phyloP scores from a whole-genome alignment of 1,140 invertebrate species.

The Ostrea denselamellosa region DNA sequence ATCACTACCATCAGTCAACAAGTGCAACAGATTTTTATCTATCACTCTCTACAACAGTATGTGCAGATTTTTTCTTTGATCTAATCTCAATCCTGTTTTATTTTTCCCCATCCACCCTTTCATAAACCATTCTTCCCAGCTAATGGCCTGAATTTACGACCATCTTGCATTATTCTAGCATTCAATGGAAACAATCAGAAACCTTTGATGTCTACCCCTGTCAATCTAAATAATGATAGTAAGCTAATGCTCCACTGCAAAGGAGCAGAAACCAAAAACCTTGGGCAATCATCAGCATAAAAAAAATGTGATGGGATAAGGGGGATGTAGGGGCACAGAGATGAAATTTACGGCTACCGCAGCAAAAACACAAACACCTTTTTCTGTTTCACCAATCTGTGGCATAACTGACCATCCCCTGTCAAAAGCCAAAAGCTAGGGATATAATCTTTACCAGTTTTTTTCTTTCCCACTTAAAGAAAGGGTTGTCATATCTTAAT shows the following conservation, averaged over 20 bases:
- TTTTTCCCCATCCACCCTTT: background rate
- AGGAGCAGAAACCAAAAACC: background rate
- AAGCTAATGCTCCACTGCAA: background rate
- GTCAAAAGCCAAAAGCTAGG: background rate
- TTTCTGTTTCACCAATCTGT: background rate
- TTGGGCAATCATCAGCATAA: background rate
- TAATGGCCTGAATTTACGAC: conserved; percentile 17
- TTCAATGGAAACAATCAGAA: background rate
- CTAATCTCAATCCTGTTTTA: conserved; percentile 7
- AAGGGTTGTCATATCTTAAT: background rate
- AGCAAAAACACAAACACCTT: background rate
- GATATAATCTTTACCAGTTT: background rate
- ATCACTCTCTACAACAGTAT: background rate
- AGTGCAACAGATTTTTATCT: background rate
- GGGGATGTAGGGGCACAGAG: background rate
- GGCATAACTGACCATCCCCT: background rate
- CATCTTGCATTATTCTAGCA: background rate
- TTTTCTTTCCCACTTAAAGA: background rate
- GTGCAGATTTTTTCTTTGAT: background rate
- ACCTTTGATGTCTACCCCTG: conserved; percentile 16
- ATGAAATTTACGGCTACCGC: background rate
- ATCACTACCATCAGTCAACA: background rate
- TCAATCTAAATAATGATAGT: conserved; percentile 30
- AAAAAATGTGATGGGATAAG: background rate
- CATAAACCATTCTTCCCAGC: background rate